phyloP scores from a whole-genome alignment of 2,888 invertebrate species.

The Matsumyia berberina region DNA sequence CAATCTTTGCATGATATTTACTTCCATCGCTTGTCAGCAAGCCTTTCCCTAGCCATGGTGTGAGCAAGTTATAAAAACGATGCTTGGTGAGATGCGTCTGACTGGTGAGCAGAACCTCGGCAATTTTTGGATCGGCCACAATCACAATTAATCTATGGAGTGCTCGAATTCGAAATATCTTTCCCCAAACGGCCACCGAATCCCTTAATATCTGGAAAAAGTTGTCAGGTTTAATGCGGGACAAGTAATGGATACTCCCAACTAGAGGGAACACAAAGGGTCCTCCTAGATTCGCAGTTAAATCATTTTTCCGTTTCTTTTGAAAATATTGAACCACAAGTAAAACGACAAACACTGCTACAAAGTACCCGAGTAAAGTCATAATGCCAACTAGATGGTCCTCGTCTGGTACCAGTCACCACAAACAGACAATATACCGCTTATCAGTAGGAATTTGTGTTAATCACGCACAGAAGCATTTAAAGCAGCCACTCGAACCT shows the following conservation, averaged over 20 bases:
- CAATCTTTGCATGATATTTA: slow-evolving; percentile 89
- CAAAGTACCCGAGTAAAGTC: slow-evolving; percentile 18
- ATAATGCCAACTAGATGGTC: neutral
- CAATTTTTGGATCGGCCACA: slow-evolving; percentile 83
- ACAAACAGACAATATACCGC: neutral
- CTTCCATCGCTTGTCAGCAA: slow-evolving; percentile 81
- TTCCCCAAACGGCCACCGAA: slow-evolving; percentile 81
- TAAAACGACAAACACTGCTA: slow-evolving; percentile 15
- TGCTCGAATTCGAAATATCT: slow-evolving; percentile 82
- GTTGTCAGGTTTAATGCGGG: slow-evolving; percentile 35
- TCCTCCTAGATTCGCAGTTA: slow-evolving; percentile 39
- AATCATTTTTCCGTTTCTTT: slow-evolving; percentile 39
- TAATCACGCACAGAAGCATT: neutral
- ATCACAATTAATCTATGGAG: slow-evolving; percentile 84
- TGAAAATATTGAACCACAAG: slow-evolving; percentile 17
- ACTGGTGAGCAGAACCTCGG: slow-evolving; percentile 83
- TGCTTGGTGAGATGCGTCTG: slow-evolving; percentile 81
- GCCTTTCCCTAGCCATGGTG: slow-evolving; percentile 81
- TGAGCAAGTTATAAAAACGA: slow-evolving; percentile 79
- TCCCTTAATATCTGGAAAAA: slow-evolving; percentile 71
- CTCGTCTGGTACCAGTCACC: neutral
- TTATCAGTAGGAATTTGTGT: too few species aligned
- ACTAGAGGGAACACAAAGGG: slow-evolving; percentile 31
- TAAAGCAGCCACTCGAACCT: too few species aligned
- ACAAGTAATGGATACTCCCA: slow-evolving; percentile 38